Percentiles rank a stretch among this genome's conserved stretches.
These are phyloP conservation scores for Leptodactylus fuscus DNA, from an alignment of 2,113 vertebrate genomes.

Conservation along the genomic window DNA sequence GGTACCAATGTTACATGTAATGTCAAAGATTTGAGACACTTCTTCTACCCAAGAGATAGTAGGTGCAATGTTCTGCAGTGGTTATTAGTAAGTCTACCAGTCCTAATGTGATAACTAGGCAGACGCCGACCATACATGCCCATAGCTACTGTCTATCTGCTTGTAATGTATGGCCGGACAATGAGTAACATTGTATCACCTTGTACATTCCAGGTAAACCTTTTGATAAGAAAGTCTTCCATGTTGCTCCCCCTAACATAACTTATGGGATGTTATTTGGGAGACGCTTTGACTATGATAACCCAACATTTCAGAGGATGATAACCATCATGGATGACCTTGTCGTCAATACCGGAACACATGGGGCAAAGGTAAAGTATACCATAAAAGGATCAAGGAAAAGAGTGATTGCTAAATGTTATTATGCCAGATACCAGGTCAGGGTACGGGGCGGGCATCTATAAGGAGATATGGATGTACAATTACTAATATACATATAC, in stretches of 20 bases:
- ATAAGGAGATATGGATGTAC: no score
- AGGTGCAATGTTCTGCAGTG: not conserved
- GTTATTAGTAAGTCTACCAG: no score
- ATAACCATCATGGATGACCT: slow-evolving; percentile 75
- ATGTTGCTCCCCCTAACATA: slow-evolving; percentile 76
- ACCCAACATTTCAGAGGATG: slow-evolving; percentile 72
- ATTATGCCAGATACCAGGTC: no score
- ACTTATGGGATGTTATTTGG: slow-evolving; percentile 76
- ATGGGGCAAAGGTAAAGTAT: slow-evolving; percentile 60
- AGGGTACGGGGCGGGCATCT: not conserved
- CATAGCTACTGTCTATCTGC: not conserved
- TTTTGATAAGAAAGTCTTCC: slow-evolving; percentile 69
- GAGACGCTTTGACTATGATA: slow-evolving; percentile 74
- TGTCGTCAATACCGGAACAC: slow-evolving; percentile 76
- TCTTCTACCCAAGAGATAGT: not conserved
- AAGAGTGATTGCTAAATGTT: not conserved
- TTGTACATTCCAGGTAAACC: slow-evolving; percentile 68
- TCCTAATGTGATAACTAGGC: not conserved
- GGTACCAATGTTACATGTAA: not conserved
- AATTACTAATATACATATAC: no score
- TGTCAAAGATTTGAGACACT: no score
- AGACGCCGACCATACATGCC: not conserved
- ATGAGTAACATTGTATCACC: not conserved
- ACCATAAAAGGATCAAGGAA: not conserved
- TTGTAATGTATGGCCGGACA: not conserved